Base-by-base conservation (phyloP, 1,140 invertebrate species). In the Colletes latitarsis region DNA sequence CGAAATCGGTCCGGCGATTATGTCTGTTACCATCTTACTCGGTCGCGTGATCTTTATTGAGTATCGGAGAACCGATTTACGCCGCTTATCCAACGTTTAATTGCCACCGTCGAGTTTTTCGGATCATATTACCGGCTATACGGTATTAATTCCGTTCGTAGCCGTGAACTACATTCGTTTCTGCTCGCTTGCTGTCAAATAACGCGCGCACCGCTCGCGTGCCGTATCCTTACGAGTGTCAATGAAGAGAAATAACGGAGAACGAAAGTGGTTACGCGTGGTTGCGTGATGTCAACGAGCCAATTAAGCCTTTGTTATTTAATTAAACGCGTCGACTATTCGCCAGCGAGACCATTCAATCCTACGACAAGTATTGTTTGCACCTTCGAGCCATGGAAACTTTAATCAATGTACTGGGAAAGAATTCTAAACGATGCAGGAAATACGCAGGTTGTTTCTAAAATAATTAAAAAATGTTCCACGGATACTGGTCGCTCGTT, bases 221-320 rank as follows among this genome's bases (percentile, higher is more conserved):
- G 67, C 70, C 76, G 76, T 72, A 53, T 39, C 49, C 66, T 77
- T 70, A 12, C 71, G 49, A 43, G 53, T 73, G 71, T 80, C 77
- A 64, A 78, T 55, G 77, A 74, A 60, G 71, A 75, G 71, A 80
- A 80, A 75, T 49, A 80, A 80, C 63, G 71, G 43, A 80, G 77
- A 75, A 58, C 19, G 71, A 75, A 75, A 80, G 71, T 80, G 77
- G 77, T 80, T 75, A 80, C 77, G 77, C 77, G 71, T 57, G 41
- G 71, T 10, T 58, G 77, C 19, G 12, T 71, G 30, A 53, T 67
- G 71, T 80, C 71, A 67, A 67, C 77, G 19, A 66, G 62, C 60
- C 77, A 60, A 60, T 80, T 67, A 67, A 21, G 55, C 53, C 53
- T 67, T 74, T 80, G 71, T 80, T 57, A 8, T 67, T 67, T 60